Evolutionary conservation across 2,113 vertebrate genomes (phyloP).

Genomic region (Nothocercus julius): DNA sequence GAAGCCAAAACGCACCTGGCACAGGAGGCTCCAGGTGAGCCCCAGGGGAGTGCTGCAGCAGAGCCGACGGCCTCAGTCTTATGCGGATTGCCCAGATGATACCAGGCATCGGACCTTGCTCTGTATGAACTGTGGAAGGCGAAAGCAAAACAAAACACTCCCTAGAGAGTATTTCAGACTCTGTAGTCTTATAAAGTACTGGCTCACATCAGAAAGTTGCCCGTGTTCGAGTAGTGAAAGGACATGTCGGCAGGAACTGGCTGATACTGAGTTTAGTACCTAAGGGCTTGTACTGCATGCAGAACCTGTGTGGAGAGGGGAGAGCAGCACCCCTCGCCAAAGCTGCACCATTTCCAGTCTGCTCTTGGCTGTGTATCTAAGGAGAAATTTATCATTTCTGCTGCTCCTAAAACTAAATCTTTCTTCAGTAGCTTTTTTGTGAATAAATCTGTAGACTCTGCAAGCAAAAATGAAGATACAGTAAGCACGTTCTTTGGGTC

Average conservation of each 20-base stretch:
- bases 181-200: not conserved
- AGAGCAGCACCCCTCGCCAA: not conserved
- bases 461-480: not conserved
- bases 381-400: not conserved
- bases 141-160: not conserved
- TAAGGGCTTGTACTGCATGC: not conserved
- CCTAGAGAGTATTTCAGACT: not conserved
- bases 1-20: not conserved
- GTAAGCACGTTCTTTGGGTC: not conserved
- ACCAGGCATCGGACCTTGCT: not conserved
- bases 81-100: not conserved
- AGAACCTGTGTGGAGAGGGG: rapidly evolving
- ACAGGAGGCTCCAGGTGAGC: not conserved
- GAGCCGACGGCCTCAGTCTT: not conserved
- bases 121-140: not conserved
- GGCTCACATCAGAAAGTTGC: not conserved
- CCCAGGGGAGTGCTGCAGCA: not conserved
- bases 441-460: not conserved
- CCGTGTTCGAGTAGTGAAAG: not conserved
- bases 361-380: not conserved
- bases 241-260: not conserved
- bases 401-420: not conserved
- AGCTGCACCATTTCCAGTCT: not conserved
- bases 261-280: not conserved
- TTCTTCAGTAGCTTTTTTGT: not conserved